These are phyloP conservation scores for Garra rufa DNA, from an alignment of 2,113 vertebrate genomes.

Conservation along the genomic window DNA sequence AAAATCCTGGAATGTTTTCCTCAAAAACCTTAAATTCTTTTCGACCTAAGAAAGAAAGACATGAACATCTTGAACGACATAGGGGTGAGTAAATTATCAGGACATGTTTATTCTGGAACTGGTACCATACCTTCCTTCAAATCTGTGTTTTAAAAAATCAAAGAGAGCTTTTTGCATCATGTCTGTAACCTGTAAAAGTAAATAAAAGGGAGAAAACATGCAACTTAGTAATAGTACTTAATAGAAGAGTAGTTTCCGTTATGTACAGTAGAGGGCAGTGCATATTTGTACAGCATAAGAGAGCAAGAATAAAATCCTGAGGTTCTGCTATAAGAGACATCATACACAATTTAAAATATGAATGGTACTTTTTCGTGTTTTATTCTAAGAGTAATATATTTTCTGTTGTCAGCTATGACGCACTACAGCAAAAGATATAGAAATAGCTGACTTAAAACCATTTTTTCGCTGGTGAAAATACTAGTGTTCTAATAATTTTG, in stretches of 20 bases:
- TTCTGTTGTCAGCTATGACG: too few species aligned
- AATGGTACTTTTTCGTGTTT: neutral
- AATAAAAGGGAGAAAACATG: neutral
- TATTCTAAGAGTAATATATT: neutral
- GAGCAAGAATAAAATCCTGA: neutral
- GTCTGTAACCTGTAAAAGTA: constrained; percentile 90
- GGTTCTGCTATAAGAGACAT: neutral
- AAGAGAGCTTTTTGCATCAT: constrained; percentile 99
- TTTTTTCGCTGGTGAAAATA: too few species aligned
- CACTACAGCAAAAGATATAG: too few species aligned
- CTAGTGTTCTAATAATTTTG: too few species aligned
- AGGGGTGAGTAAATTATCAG: too few species aligned
- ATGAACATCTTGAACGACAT: too few species aligned
- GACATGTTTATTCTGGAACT: too few species aligned
- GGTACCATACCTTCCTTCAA: constrained; percentile 92
- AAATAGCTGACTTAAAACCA: too few species aligned
- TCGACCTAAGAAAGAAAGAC: too few species aligned
- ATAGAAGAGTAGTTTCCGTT: neutral
- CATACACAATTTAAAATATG: neutral
- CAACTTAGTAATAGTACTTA: neutral
- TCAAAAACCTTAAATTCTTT: too few species aligned
- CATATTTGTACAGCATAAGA: neutral
- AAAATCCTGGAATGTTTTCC: too few species aligned
- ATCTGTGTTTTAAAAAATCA: constrained; percentile 99
- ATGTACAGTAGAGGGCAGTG: constrained; percentile 38